Base-by-base conservation (phyloP, 2,113 vertebrate species). In the Neodontobutis hainanensis region DNA sequence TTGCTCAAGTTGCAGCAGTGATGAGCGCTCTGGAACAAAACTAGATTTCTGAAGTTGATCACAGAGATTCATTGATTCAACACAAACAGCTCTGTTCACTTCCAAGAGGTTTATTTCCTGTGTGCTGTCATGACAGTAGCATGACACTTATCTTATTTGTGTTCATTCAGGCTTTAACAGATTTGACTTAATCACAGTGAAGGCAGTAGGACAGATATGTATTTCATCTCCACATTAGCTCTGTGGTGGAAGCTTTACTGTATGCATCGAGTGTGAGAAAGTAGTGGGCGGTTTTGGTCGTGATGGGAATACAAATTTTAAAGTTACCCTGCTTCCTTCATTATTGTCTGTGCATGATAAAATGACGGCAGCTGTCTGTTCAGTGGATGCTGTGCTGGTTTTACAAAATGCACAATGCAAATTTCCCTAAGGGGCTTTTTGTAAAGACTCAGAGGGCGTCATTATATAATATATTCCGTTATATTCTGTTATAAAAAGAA, bases 141-240 rank as follows among this genome's bases (percentile, higher is more conserved):
- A 65, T 86, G 82, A 57, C 63, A 62, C 63, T 84, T 84, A 89
- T 87, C 86, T 64, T 34, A 46, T 62, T 56, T 75, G 15, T 11
- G 71, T 64, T 61, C 43, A 61, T 55, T 61, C 42, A 66, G 40
- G 32, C 50, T 14, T 49, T n/a, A 14, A 34, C 11, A 38, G 38
- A 34, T 56, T 6, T 11, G 14, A 6, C 51, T 59, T 46, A 34
- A 43, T 55, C 34, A 15, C 58, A 64, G 47, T 32, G 1, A n/a
- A 52, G 61, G 43, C 36, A n/a, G 52, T 15, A 49, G 32, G 38
- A 27, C 16, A 36, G 53, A 43, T 43, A 7, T 38, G 52, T n/a
- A 16, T 32, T 34, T 6, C 6, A 42, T 69, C 49, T 40, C 12
- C 16, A 57, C 15, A 40, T 7, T 4, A n/a, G 65, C 14, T 49